Evolutionary conservation across 2,888 invertebrate species (phyloP), one percentile per base, ranked within the genome.

Genomic region (Microctonus brassicae): DNA sequence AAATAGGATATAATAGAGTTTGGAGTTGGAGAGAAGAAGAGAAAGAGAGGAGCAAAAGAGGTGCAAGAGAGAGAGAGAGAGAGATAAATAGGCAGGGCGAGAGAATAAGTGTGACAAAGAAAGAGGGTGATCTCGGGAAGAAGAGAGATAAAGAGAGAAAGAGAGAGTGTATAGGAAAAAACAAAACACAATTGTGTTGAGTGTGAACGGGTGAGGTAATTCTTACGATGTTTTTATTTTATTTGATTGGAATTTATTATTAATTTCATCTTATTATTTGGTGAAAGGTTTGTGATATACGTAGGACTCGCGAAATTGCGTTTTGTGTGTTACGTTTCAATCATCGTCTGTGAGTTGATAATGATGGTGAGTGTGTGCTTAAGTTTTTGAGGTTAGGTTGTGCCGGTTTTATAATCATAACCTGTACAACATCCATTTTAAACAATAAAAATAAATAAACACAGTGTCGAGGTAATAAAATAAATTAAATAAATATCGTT

Each of bases 341-440:
- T 82, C 84, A 85, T 85, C 85, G 85, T 85, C 86, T 85, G 33
- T 47, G 29, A 36, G n/a, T 26, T 55, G 62, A 34, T 39, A 29
- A 58, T 26, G 17, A 20, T 47, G 17, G 47, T 17, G 47, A 47
- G 47, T 47, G 47, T 47, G 47, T 47, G 47, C 9, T 2, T 17
- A 17, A 47, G 36, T 20, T 7, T 47, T 47, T 17, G 47, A 47
- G 47, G 47, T 47, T 47, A 47, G 6, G 47, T 47, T 17, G 47
- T 17, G 47, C 47, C 47, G 47, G 47, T 20, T 2, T n/a, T 47
- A 47, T 17, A 17, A 47, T 17, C 47, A 47, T 47, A 47, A 47
- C 47, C 47, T 47, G 17, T 5, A 17, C 47, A n/a, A 42, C 42
- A 42, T 13, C n/a, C n/a, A 17, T 13, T 42, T 42, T 3, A 3